Percentiles rank a stretch among this genome's conserved stretches.
Evolutionary conservation across 2,113 vertebrate genomes (phyloP).

Genomic region (Mugil cephalus): DNA sequence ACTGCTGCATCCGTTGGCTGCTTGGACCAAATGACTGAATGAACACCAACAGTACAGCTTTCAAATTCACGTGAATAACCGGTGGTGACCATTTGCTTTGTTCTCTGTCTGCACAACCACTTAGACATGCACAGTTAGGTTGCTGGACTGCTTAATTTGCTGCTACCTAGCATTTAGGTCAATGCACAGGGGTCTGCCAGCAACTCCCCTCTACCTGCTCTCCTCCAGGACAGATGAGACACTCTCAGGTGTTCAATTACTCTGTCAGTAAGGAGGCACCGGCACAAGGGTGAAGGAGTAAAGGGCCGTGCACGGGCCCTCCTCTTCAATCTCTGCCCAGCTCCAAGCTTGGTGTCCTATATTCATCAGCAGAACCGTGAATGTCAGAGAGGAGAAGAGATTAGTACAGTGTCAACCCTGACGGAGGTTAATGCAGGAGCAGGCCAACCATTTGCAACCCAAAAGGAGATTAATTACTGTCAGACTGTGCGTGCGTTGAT

Average conservation of each 20-base stretch:
- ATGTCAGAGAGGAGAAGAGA: slow-evolving; percentile 69
- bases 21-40: slow-evolving; percentile 13
- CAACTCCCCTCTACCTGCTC: slow-evolving; percentile 27
- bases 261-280: slow-evolving; percentile 34
- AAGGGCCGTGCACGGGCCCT: slow-evolving; percentile 31
- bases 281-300: slow-evolving; percentile 25
- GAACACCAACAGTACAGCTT: not conserved
- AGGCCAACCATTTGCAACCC: slow-evolving; percentile 56
- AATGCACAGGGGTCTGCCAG: slow-evolving; percentile 48
- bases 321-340: slow-evolving; percentile 40
- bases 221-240: slow-evolving; percentile 50
- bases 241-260: slow-evolving; percentile 58
- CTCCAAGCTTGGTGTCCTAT: slow-evolving; percentile 31
- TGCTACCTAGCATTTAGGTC: slow-evolving; percentile 59
- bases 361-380: slow-evolving; percentile 58
- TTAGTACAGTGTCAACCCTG: slow-evolving; percentile 63
- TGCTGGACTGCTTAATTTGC: slow-evolving; percentile 61
- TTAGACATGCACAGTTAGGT: slow-evolving; percentile 24
- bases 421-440: slow-evolving; percentile 67
- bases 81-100: not conserved
- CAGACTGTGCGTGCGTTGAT: not conserved
- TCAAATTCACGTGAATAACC: slow-evolving; percentile 10
- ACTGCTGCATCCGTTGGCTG: not conserved
- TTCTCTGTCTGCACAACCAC: slow-evolving; percentile 19
- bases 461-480: slow-evolving; percentile 70